Evolutionary conservation across 1,140 invertebrate genomes (phyloP), one percentile per base, ranked within the genome.

Genomic region (Bicyclus anynana): DNA sequence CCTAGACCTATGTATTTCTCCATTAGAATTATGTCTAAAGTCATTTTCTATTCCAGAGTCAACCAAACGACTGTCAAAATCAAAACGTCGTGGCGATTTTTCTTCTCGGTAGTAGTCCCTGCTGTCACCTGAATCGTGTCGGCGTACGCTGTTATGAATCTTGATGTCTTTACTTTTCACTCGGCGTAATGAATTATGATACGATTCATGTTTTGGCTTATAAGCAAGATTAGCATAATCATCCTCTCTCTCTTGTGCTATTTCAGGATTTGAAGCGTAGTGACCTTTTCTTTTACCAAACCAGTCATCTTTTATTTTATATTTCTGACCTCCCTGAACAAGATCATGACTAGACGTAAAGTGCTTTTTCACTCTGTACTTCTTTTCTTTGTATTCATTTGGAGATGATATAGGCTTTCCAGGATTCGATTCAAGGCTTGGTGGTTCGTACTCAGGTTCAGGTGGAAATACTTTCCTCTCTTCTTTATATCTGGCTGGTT

Each of bases 1-100:
- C 52, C 74, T 77, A 73, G 63, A 90, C 79, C 69, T 90, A 65
- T 70, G 79, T 37, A 80, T 91, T 71, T 89, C 92, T 44, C 77
- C 93, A 59, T 91, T 93, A 3, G 93, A 93, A 64, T 94, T 93
- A 17, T 93, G 90, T 35, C 93, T 90, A 64, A 94, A 94, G 67
- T 95, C 94, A 63, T 94, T 94, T 74, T 94, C 94, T 52, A 94
- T 95, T 0, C 94, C 94, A 1, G 94, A 95, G 83, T 95, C 94
- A 2, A 93, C 93, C 16, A 93, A 84, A 23, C 92, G 89, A 63
- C 92, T 93, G 55, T 93, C 92, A 54, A 87, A 90, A 40, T 89
- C 87, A 59, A 78, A 87, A 63, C 85, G 83, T 56, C 76, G 81
- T 46, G 77, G 90, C 57, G 80, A 84, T 68, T 75, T 85, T 53